Base-by-base conservation (phyloP, 2,888 invertebrate genomes). In the Meghimatium bilineatum region DNA sequence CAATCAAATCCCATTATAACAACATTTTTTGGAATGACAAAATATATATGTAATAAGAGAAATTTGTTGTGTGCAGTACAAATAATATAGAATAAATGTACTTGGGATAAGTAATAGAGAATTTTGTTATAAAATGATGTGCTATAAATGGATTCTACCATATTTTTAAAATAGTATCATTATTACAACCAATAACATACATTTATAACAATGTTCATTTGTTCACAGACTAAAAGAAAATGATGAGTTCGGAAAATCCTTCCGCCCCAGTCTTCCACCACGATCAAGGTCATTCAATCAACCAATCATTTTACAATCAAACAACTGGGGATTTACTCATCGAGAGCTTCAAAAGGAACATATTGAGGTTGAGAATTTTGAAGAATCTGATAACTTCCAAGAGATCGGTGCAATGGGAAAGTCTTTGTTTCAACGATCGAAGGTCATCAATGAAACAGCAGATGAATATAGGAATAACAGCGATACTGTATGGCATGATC, bases 261-360 rank as follows among this genome's bases (percentile, higher is more conserved):
- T 72, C 29, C 69, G 80, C 36, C 80, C 80, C 10, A 6, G 23
- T 23, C 56, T 80, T n/a, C n/a, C n/a, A n/a, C 80, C 80, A 56
- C 72, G 44, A 2, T 32, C 71, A 49, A 29, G 17, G 32, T 34
- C 49, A 34, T 34, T 36, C 34, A 34, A 63, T n/a, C 60, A 77
- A 12, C 63, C 60, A n/a, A 49, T 49, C 44, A 38, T 44, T 2
- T 20, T 26, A 12, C 67, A 36, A 26, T 8, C 80, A 34, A 60
- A 3, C 29, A 32, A 67, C 23, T 80, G 32, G 71, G 72, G 72
- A 32, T 80, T 80, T n/a, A 72, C 80, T 14, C 56, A 67, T 6
- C 34, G 52, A 17, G 71, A 72, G 60, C 72, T 80, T 32, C 5
- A n/a, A 29, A n/a, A 2, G 6, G 67, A 29, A 29, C n/a, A 79